Base-by-base conservation (phyloP, 2,888 invertebrate genomes). In the Cistogaster globosa region DNA sequence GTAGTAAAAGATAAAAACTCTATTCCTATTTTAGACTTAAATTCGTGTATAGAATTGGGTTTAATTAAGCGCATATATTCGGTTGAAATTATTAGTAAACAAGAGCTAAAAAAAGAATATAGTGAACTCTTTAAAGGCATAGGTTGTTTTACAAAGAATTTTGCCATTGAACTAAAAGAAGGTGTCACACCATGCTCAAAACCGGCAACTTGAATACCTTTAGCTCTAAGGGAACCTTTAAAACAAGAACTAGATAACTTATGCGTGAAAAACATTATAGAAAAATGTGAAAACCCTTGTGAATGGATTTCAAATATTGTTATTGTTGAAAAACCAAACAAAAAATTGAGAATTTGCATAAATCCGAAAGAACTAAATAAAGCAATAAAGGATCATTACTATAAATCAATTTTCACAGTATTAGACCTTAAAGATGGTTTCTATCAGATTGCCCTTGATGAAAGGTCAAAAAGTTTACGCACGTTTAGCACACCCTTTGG, bases 351-450 rank as follows among this genome's bases (percentile, higher is more conserved):
- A 38, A 38, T 38, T 38, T 38, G 38, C 38, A 38, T 38, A 38
- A 38, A 38, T 38, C 38, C 38, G 38, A 38, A 38, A 38, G 38
- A 38, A 38, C 38, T 38, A 4, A 38, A 38, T 38, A 38, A 38
- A 38, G 38, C 26, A 26, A 26, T 26, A 26, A 26, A 26, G 26
- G 26, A 26, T 26, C 26, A 26, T 26, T 26, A 42, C 42, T 72
- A 84, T 26, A 86, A 89, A 65, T 86, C 75, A 58, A 32, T 87
- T 20, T 89, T 88, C 85, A 57, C 84, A 9, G 81, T 87, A 0
- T 69, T 87, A 16, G 86, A 87, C 20, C n/a, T 83, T 11, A 87
- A 87, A n/a, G 78, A 83, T 9, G 82, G 82, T 2, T 85, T 79
- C 63, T 86, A 77, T 72, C 76, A 83, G 72, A 67, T 85, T 12